phyloP scores from a whole-genome alignment of 2,888 invertebrate genomes.

The Doris montereyensis region DNA sequence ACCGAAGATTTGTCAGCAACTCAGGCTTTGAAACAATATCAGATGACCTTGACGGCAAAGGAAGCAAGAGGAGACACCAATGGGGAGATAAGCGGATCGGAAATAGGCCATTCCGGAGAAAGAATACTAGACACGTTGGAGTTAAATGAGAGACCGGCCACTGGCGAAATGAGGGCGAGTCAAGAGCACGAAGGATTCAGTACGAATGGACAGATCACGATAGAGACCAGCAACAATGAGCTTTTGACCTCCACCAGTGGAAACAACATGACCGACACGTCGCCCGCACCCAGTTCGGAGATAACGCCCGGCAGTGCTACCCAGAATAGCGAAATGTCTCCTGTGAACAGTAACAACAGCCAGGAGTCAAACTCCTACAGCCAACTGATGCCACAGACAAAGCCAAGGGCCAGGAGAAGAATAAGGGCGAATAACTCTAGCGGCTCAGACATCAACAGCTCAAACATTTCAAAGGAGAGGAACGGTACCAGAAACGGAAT shows the following conservation, averaged over 20 bases:
- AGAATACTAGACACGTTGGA: not conserved
- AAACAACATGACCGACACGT: not conserved
- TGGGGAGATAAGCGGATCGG: not conserved
- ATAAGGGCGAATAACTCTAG: not conserved
- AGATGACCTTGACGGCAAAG: conserved; percentile 51
- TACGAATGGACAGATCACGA: not conserved
- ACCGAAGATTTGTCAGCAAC: conserved; percentile 51
- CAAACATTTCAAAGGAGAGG: too few relatives aligned
- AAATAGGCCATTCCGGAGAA: not conserved
- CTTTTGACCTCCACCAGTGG: not conserved
- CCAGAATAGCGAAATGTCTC: too few relatives aligned
- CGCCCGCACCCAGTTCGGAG: not conserved
- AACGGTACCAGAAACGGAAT: not conserved
- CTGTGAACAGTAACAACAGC: too few relatives aligned
- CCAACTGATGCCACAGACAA: conserved; percentile 10
- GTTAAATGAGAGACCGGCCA: not conserved
- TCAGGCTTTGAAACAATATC: conserved; percentile 55
- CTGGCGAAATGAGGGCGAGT: conserved; percentile 25
- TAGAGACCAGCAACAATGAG: not conserved
- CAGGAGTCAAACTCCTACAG: too few relatives aligned
- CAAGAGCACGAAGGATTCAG: conserved; percentile 1
- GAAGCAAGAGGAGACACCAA: conserved; percentile 38
- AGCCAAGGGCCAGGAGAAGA: not conserved
- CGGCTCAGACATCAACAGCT: not conserved
- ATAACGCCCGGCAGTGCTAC: not conserved